These are phyloP conservation scores for Lacanobia wlatinum DNA, from an alignment of 2,888 invertebrate genomes.

Conservation along the genomic window DNA sequence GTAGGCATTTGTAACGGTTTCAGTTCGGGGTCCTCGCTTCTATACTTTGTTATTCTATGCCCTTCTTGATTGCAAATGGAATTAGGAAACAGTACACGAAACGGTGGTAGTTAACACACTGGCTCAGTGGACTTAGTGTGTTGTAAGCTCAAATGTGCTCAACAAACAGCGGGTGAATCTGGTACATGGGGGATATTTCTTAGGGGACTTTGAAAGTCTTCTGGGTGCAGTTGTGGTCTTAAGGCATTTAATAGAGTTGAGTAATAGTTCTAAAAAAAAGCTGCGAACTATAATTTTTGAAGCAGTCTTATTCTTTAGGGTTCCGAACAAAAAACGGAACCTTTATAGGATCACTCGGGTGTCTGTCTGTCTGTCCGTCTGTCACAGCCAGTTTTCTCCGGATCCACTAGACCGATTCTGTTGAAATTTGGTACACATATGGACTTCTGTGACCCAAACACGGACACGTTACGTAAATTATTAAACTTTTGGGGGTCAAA, in stretches of 20 bases:
- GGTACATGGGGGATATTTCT: slow-evolving; percentile 10
- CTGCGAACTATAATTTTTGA: too few relatives aligned
- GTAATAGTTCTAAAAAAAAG: too few relatives aligned
- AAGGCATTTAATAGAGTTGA: background rate
- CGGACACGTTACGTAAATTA: too few relatives aligned
- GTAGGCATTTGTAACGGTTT: background rate
- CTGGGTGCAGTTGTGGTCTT: background rate
- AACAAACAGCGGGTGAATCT: slow-evolving; percentile 21
- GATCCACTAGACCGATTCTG: too few relatives aligned
- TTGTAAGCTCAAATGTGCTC: slow-evolving; percentile 38
- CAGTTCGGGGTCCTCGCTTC: background rate
- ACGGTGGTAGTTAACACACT: slow-evolving; percentile 43
- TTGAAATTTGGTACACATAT: too few relatives aligned
- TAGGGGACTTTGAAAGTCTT: background rate
- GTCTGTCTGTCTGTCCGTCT: too few relatives aligned
- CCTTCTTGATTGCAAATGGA: slow-evolving; percentile 59
- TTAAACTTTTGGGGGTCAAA: too few relatives aligned
- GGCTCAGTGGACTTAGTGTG: slow-evolving; percentile 36
- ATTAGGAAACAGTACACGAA: slow-evolving; percentile 57
- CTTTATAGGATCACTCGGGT: too few relatives aligned
- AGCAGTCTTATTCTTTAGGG: too few relatives aligned
- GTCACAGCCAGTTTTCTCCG: too few relatives aligned
- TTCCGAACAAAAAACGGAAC: too few relatives aligned
- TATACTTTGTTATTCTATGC: slow-evolving; percentile 16
- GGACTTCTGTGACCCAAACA: too few relatives aligned